These are phyloP conservation scores for Lithodes maja DNA, from an alignment of 2,888 invertebrate genomes.

Conservation along the genomic window DNA sequence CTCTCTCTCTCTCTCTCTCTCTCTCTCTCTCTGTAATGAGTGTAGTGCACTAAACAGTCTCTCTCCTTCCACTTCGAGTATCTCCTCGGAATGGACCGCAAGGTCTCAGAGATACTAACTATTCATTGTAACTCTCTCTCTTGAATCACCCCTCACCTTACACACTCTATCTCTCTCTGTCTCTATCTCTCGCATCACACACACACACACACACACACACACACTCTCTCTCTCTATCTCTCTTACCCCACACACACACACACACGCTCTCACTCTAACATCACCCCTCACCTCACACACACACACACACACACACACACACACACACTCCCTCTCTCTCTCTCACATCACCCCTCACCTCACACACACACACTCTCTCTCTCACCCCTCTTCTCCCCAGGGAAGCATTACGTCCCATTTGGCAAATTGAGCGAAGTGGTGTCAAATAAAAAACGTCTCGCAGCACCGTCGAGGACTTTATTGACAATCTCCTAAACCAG, in stretches of 20 bases:
- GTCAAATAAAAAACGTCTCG: constrained; percentile 67
- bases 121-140: not conserved
- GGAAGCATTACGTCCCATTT: constrained; percentile 60
- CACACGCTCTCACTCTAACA: constrained; percentile 1
- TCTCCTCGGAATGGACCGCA: too few species aligned
- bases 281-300: not conserved
- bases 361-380: not conserved
- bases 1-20: not conserved
- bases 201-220: not conserved
- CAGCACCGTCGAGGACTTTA: constrained; percentile 46
- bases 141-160: not conserved
- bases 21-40: not conserved
- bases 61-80: too few species aligned
- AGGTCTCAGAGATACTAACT: too few species aligned
- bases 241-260: not conserved
- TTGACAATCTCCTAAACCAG: constrained; percentile 62
- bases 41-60: too few species aligned
- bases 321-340: not conserved
- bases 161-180: constrained; percentile 2
- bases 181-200: not conserved
- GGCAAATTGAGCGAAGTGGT: constrained; percentile 65
- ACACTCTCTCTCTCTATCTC: not conserved
- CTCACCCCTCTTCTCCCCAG: constrained; percentile 41
- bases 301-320: not conserved
- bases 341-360: constrained; percentile 8